Evolutionary conservation across 2,888 invertebrate species (phyloP).

Genomic region (Danaus chrysippus): DNA sequence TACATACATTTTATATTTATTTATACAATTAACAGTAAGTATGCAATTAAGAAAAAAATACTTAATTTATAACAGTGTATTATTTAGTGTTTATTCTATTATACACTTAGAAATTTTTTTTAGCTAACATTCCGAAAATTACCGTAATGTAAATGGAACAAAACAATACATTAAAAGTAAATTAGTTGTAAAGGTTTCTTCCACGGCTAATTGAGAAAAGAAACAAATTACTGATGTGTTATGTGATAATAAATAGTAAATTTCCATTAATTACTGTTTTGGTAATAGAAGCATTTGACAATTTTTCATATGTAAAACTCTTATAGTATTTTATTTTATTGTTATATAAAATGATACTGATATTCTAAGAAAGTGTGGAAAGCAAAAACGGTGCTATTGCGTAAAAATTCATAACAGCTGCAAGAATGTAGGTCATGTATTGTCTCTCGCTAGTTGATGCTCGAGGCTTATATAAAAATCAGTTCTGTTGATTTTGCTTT

Average conservation of each 20-base stretch:
- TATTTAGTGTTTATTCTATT: no score
- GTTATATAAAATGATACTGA: neutral
- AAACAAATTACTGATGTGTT: neutral
- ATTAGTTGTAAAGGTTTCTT: neutral
- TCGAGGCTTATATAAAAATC: no score
- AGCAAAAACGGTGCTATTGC: neutral
- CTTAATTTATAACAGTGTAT: no score
- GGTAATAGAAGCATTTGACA: neutral
- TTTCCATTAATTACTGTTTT: neutral
- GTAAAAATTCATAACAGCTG: neutral
- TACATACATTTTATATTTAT: no score
- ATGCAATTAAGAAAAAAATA: no score
- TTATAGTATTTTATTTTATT: neutral
- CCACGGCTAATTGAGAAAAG: neutral
- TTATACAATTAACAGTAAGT: no score
- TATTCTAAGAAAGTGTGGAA: neutral
- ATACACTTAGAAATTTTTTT: no score
- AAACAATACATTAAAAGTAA: neutral
- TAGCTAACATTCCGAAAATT: no score
- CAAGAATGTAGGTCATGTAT: neutral
- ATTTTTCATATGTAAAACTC: neutral
- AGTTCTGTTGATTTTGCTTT: no score
- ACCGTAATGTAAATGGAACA: neutral
- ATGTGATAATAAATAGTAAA: slow-evolving; percentile 2
- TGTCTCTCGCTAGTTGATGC: no score